These are phyloP conservation scores for Alces alces DNA, from an alignment of 2,113 vertebrate species.

Conservation along the genomic window DNA sequence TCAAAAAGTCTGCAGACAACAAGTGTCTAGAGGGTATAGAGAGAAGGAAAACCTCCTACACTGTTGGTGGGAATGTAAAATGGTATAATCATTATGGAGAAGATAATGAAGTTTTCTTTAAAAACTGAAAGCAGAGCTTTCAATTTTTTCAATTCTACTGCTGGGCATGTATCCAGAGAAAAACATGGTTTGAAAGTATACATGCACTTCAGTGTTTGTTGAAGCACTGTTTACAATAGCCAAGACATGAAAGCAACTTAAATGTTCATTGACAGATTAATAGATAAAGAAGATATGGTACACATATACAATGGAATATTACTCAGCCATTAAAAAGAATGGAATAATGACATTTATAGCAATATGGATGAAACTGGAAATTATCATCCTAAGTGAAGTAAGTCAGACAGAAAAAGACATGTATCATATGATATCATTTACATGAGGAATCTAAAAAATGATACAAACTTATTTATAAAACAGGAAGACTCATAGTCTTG, in stretches of 20 bases:
- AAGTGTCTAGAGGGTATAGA: background rate
- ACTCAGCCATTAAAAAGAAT: background rate
- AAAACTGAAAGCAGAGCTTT: background rate
- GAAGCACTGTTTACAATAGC: background rate
- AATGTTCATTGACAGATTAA: background rate
- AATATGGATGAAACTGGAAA: background rate
- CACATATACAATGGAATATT: background rate
- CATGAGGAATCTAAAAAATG: background rate
- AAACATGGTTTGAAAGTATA: background rate
- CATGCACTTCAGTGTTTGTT: background rate
- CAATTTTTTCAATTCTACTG: background rate
- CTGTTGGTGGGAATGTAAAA: background rate
- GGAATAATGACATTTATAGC: background rate
- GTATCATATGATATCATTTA: background rate
- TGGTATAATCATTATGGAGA: background rate
- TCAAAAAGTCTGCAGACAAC: background rate
- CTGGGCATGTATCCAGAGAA: background rate
- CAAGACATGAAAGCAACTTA: background rate
- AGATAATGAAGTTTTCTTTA: background rate
- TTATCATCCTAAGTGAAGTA: background rate
- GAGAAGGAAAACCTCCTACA: background rate
- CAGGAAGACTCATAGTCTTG: background rate
- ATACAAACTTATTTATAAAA: background rate
- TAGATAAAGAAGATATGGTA: background rate
- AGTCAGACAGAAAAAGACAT: background rate